A percentile compares a stretch with the other conserved stretches of the same genome.
Conservation (phyloP, 2,797 vertebrate genomes). For the Philypnodon macrostomus region DNA sequence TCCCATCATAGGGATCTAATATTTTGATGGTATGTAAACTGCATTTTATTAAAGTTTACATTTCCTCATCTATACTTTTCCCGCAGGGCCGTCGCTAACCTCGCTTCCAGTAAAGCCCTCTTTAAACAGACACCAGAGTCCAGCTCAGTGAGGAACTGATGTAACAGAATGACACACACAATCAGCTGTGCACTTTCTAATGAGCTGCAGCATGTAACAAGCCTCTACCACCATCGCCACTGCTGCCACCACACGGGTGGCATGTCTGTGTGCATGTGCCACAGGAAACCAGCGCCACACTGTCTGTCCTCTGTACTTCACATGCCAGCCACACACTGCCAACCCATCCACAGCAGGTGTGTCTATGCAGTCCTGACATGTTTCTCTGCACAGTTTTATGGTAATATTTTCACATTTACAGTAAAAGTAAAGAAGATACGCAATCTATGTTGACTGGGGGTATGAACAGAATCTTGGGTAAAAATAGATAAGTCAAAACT, state of each 20-base stretch:
- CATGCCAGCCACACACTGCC: slow-evolving; percentile 52
- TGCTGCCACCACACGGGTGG: slow-evolving; percentile 33
- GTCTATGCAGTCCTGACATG: slow-evolving; percentile 11
- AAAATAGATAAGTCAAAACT: too few species aligned
- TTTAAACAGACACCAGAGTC: slow-evolving; percentile 39
- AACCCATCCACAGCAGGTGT: slow-evolving; percentile 59
- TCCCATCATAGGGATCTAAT: too few species aligned
- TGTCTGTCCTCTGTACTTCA: slow-evolving; percentile 42
- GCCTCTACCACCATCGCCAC: too few species aligned
- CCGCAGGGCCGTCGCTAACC: slow-evolving; percentile 12
- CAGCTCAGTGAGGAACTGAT: slow-evolving; percentile 51
- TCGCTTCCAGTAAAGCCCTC: slow-evolving; percentile 52
- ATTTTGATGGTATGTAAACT: background rate
- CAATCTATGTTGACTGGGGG: too few species aligned
- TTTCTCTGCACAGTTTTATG: slow-evolving; percentile 2
- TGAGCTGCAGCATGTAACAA: slow-evolving; percentile 60
- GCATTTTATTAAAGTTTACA: slow-evolving; percentile 11
- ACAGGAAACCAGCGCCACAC: slow-evolving; percentile 53
- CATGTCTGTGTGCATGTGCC: slow-evolving; percentile 47
- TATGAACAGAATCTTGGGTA: too few species aligned
- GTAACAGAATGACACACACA: slow-evolving; percentile 43
- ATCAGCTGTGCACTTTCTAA: slow-evolving; percentile 67
- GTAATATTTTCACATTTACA: slow-evolving; percentile 4
- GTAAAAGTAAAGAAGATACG: background rate
- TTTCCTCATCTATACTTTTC: slow-evolving; percentile 14